Base-by-base conservation (phyloP, 2,797 vertebrate species). In the Babyrousa celebensis region DNA sequence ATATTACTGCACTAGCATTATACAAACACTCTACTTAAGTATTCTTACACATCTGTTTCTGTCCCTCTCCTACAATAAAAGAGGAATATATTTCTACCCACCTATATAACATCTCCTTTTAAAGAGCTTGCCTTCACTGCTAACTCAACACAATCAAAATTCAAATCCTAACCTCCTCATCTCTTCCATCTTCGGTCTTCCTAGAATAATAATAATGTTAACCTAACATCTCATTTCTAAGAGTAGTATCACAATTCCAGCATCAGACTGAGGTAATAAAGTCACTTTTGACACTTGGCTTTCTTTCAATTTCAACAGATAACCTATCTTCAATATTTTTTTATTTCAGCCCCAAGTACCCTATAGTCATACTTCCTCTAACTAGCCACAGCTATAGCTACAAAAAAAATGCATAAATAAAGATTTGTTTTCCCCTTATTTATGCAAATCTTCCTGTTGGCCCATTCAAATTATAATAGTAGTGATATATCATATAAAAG, bases 101-200 rank as follows among this genome's bases (percentile, higher is more conserved):
- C 21, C 25, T 88, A 18, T 18, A 1, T 27, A 60, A 67, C 27
- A 58, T 52, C 43, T 75, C 10, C 58, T 82, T 87, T 80, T 63
- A 90, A 78, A 85, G 9, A 75, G 43, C 2, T 6, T 78, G 12
- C 10, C 12, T 11, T 85, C 72, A 63, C 27, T 52, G 6, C 70
- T 71, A 84, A 56, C 70, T n/a, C 78, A 70, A 72, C n/a, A 71
- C 17, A 65, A 68, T 91, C 65, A 85, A 88, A 97, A 94, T 96
- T 95, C 70, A 96, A 79, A 94, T 67, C 36, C 40, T n/a, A 60
- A 54, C 27, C 18, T 88, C 7, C 27, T 78, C 25, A 70, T 62
- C n/a, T 27, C 17, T 86, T 21, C 32, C 11, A 68, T 18, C 23
- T 52, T 16, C 40, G 65, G 18, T 80, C 72, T 94, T 93, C 14